phyloP scores from a whole-genome alignment of 2,113 vertebrate genomes.

The Thermophis baileyi region DNA sequence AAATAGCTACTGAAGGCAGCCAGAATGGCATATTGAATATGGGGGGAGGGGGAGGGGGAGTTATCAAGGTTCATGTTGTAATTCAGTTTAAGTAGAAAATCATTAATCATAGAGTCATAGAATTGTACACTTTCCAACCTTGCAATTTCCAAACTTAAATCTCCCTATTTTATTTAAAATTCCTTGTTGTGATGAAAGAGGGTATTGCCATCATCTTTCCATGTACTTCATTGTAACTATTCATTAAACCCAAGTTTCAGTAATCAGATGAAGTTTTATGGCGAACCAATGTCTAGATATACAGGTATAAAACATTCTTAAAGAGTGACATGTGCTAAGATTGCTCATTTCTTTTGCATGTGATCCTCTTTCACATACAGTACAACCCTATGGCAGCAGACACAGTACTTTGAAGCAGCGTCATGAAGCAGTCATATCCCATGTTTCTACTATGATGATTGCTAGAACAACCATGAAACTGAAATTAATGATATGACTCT shows the following conservation, averaged over 20 bases:
- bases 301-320: background rate
- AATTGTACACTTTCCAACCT: background rate
- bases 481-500: background rate
- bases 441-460: background rate
- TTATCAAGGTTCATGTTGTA: background rate
- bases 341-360: background rate
- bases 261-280: background rate
- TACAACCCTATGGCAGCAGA: background rate
- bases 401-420: background rate
- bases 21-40: background rate
- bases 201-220: background rate
- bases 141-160: background rate
- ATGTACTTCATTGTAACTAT: background rate
- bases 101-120: background rate
- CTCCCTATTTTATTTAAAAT: background rate
- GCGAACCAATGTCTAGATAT: background rate
- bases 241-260: background rate
- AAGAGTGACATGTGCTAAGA: background rate
- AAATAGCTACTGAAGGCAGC: background rate
- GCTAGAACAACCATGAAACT: background rate
- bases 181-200: background rate
- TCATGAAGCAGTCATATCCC: background rate
- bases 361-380: background rate
- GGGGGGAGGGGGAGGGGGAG: rapidly evolving
- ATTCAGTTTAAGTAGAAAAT: background rate